phyloP scores from a whole-genome alignment of 1,140 invertebrate genomes.

The Caenorhabditis elegans region WBcel235 BX284602.5:12424001-12424500 shows the following conservation, averaged over 20 bases:
- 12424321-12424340: conserved; percentile 79
- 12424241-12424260: conserved; percentile 82
- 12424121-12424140: conserved; percentile 78
- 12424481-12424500: neutral
- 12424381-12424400: too few species aligned
- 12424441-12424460: too few species aligned
- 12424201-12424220: conserved; percentile 82
- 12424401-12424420: too few species aligned
- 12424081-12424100: conserved; percentile 90
- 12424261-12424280: conserved; percentile 93
- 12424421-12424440: too few species aligned
- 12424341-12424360: neutral
- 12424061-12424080: conserved; percentile 84
- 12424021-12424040: conserved; percentile 91
- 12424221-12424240: conserved; percentile 85
- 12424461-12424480: too few species aligned
- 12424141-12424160: conserved; percentile 83
- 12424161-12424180: conserved; percentile 95
- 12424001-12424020: conserved; percentile 87
- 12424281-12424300: conserved; percentile 96
- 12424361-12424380: too few species aligned
- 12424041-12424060: conserved; percentile 82
- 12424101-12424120: conserved; percentile 80
- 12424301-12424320: conserved; percentile 93
- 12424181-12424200: conserved; percentile 88